A percentile compares a stretch with the other conserved stretches of the same genome.
phyloP scores from a whole-genome alignment of 2,113 vertebrate genomes.

The Corythaeola cristata region DNA sequence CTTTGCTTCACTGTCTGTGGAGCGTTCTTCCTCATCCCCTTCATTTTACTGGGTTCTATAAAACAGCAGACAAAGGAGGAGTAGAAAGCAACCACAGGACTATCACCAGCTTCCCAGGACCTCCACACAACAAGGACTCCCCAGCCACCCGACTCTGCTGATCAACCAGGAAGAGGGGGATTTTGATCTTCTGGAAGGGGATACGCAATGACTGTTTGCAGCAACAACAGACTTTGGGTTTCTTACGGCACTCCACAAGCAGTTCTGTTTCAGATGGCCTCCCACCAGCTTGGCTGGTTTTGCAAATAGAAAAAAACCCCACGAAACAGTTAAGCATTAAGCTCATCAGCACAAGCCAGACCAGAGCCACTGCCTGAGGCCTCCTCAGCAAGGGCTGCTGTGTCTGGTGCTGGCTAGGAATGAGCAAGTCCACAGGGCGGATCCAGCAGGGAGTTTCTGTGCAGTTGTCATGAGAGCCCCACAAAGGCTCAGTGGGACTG shows the following conservation, averaged over 20 bases:
- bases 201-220: accelerated
- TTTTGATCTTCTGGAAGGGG: background rate
- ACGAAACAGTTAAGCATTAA: too few relatives aligned
- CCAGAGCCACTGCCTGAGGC: background rate
- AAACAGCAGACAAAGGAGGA: conserved; percentile 52
- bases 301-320: background rate
- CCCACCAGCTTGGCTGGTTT: background rate
- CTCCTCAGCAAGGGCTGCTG: accelerated
- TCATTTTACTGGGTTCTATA: conserved; percentile 75
- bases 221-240: background rate
- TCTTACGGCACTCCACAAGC: background rate
- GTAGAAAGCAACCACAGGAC: background rate
- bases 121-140: background rate
- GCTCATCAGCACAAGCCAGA: accelerated
- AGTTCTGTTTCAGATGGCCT: accelerated
- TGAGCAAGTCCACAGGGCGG: accelerated
- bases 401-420: background rate
- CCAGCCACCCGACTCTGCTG: background rate
- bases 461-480: accelerated
- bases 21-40: conserved; percentile 82
- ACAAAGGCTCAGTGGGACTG: accelerated
- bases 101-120: background rate
- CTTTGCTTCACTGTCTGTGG: conserved; percentile 84
- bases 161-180: background rate
- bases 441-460: accelerated